Conservation (phyloP, 2,797 vertebrate genomes). For the Melanotaenia nigrans region DNA sequence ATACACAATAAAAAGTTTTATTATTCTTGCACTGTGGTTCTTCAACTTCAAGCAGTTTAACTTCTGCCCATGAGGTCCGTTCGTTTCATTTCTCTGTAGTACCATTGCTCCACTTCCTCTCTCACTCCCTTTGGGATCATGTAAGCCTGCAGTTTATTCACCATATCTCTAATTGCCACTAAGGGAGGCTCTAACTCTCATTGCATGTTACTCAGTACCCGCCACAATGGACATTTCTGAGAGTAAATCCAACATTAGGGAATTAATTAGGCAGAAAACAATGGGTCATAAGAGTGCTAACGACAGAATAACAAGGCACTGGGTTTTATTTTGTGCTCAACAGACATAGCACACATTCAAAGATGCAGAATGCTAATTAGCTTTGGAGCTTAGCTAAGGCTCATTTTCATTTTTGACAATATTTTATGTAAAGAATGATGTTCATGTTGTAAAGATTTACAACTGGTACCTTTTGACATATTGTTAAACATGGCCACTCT, state of each 20-base stretch:
- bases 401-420: constrained; percentile 46
- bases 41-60: constrained; percentile 35
- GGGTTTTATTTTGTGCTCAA: constrained; percentile 69
- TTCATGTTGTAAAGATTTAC: constrained; percentile 26
- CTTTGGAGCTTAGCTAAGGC: constrained; percentile 52
- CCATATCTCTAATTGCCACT: constrained; percentile 77
- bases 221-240: constrained; percentile 72
- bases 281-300: constrained; percentile 81
- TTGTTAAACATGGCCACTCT: constrained; percentile 7
- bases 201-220: constrained; percentile 58
- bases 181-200: constrained; percentile 65
- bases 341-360: constrained; percentile 55
- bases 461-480: not conserved
- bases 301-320: constrained; percentile 80
- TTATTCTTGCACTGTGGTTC: constrained; percentile 15
- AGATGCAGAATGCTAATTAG: constrained; percentile 69
- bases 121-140: constrained; percentile 58
- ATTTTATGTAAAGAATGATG: constrained; percentile 24
- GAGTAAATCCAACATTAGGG: constrained; percentile 83
- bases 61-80: constrained; percentile 28
- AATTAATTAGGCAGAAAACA: constrained; percentile 85
- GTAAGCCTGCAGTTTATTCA: constrained; percentile 62
- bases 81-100: constrained; percentile 39
- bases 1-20: constrained; percentile 23
- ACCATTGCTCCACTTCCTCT: constrained; percentile 46